These are phyloP conservation scores for Pocillopora verrucosa DNA, from an alignment of 64 coral and sea anemone genomes.

Conservation along the genomic window DNA sequence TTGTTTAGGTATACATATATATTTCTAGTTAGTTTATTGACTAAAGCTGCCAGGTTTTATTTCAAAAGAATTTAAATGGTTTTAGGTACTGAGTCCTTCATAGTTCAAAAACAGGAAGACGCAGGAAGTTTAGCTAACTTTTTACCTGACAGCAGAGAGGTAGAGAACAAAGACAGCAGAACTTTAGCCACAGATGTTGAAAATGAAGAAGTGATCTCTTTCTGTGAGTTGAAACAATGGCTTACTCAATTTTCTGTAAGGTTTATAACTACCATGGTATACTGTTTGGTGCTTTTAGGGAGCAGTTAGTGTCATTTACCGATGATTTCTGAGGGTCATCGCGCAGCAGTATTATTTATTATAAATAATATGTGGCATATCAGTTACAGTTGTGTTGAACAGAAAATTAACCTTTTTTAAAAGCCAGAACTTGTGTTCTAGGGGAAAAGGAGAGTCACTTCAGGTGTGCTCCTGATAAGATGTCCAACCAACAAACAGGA, in stretches of 20 bases:
- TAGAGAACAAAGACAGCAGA: not conserved
- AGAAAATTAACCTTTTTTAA: too few species aligned
- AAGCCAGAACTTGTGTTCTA: not conserved
- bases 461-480: not conserved
- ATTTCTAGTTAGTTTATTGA: too few species aligned
- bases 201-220: constrained; percentile 14
- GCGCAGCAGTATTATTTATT: too few species aligned
- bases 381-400: too few species aligned
- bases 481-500: not conserved
- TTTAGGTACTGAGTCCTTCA: not conserved
- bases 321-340: too few species aligned
- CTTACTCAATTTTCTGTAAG: not conserved
- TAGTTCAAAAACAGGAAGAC: constrained; percentile 1
- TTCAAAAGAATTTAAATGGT: not conserved
- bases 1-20: not conserved
- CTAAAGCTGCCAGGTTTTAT: too few species aligned
- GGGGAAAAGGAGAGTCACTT: not conserved
- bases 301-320: too few species aligned
- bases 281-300: too few species aligned
- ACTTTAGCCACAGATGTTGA: not conserved
- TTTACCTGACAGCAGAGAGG: not conserved
- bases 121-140: constrained; percentile 49
- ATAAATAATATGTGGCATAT: too few species aligned
- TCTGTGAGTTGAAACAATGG: not conserved
- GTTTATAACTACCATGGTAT: too few species aligned